Base-by-base conservation (phyloP, 1,140 invertebrate genomes). In the Eueides isabella region DNA sequence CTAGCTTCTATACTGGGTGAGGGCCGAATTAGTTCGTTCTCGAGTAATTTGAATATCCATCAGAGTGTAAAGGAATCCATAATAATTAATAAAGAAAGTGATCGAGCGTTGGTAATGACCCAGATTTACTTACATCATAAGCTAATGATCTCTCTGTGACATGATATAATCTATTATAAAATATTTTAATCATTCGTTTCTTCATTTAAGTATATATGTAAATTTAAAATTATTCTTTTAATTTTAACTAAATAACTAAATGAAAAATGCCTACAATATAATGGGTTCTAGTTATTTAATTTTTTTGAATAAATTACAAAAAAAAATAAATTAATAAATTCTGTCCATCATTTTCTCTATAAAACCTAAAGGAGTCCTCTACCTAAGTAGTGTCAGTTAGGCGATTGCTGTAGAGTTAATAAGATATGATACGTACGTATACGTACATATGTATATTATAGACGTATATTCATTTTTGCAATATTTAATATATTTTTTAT, bases 21-120 rank as follows among this genome's bases (percentile, higher is more conserved):
- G 79, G 76, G 66, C 80, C 68, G 68, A 63, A 85, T 84, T 81
- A 84, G 80, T 84, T 78, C 31, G 63, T 71, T 84, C 76, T 79
- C 61, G 72, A 61, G 66, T 74, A 76, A 79, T 73, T 84, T 85
- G 79, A 87, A 89, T 87, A 87, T 89, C 84, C 85, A 88, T 85
- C 78, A 83, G 79, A 30, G 76, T 82, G 81, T 71, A 70, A 77
- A 71, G 48, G 68, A 55, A 77, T 63, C 44, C n/a, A 63, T 77
- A 35, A 77, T 77, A 48, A 77, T 77, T 77, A 73, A 67, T 72
- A 68, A 77, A 72, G 48, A 68, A 76, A 69, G 41, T 77, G 61
- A 77, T 73, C 67, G 67, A 73, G 66, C 63, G 71, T 69, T 72
- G 64, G 68, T 75, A 75, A 75, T 75, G 61, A 55, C 35, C 41